These are phyloP conservation scores for Acrocyrtus sp. DNA, from an alignment of 2,888 invertebrate genomes.

Conservation along the genomic window DNA sequence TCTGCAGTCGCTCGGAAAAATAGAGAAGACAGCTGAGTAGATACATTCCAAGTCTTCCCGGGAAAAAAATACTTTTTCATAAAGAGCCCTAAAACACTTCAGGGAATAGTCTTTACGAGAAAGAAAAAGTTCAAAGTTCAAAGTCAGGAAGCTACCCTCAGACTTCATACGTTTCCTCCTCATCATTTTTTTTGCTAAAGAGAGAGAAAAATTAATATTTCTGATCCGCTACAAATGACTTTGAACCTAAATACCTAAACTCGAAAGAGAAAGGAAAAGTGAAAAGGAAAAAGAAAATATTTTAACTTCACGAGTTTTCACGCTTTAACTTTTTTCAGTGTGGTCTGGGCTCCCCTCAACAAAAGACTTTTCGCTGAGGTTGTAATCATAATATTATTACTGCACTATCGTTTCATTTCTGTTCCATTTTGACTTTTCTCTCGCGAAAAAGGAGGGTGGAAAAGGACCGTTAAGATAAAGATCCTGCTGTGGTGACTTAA, in stretches of 20 bases:
- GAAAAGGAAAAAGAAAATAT: not conserved
- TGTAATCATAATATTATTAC: conserved; percentile 47
- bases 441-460: conserved; percentile 23
- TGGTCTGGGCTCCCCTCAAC: too few relatives aligned
- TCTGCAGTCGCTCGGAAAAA: not conserved
- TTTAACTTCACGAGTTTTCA: too few relatives aligned
- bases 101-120: not conserved
- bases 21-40: not conserved
- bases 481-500: too few relatives aligned
- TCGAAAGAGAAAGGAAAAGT: not conserved
- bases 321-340: too few relatives aligned
- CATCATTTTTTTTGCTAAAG: too few relatives aligned
- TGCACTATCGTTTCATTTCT: conserved; percentile 38
- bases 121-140: not conserved
- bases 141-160: too few relatives aligned
- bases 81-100: too few relatives aligned
- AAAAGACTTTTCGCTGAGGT: conserved; percentile 15
- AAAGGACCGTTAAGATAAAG: too few relatives aligned
- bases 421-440: too few relatives aligned
- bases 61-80: conserved; percentile 1
- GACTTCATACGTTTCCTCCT: too few relatives aligned
- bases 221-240: conserved; percentile 41
- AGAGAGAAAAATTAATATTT: conserved; percentile 44
- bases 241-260: not conserved
- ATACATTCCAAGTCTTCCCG: not conserved